phyloP scores from a whole-genome alignment of 1,140 invertebrate genomes.

The Lepidurus arcticus region DNA sequence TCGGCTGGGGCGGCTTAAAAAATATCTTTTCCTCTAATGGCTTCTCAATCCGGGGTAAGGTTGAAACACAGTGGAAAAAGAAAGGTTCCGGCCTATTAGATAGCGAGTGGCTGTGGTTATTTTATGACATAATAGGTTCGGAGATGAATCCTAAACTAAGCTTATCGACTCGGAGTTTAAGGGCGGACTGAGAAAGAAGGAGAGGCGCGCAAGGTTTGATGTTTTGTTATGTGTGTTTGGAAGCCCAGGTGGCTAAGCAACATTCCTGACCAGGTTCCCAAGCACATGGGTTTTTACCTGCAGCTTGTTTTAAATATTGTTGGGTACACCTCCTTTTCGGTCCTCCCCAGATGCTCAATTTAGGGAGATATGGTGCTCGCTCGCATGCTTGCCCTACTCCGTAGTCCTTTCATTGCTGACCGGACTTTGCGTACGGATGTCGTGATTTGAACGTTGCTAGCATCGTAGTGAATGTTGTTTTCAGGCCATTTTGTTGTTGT shows the following conservation, averaged over 20 bases:
- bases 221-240: conserved; percentile 11
- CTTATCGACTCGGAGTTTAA: not conserved
- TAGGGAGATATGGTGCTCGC: not conserved
- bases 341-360: not conserved
- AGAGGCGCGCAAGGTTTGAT: not conserved
- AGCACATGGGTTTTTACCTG: not conserved
- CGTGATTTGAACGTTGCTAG: not conserved
- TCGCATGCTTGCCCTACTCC: not conserved
- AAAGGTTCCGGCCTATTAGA: not conserved
- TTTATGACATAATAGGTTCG: not conserved
- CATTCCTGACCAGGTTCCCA: conserved; percentile 14
- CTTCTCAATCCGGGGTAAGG: not conserved
- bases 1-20: not conserved
- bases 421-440: not conserved
- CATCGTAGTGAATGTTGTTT: not conserved
- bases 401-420: not conserved
- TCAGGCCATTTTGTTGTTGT: not conserved
- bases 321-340: not conserved
- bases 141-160: not conserved
- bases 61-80: not conserved
- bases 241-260: conserved; percentile 13
- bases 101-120: not conserved
- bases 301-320: conserved; percentile 2
- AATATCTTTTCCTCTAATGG: not conserved
- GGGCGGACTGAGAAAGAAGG: not conserved